phyloP scores from a whole-genome alignment of 2,797 vertebrate species.

The Xiphophorus birchmanni region DNA sequence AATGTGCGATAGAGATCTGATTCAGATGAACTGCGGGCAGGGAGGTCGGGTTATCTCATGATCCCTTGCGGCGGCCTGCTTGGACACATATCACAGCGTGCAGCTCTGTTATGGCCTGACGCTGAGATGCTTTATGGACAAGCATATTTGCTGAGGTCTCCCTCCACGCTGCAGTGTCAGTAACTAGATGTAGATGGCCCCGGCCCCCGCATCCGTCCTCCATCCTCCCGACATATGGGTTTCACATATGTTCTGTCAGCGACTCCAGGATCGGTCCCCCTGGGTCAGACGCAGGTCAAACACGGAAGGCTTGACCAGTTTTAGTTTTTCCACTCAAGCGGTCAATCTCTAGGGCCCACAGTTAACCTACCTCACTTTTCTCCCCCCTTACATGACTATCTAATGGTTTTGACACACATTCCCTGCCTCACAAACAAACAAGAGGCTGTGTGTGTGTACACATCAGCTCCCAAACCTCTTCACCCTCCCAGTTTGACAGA shows the following conservation, averaged over 20 bases:
- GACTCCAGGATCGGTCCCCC: constrained; percentile 53
- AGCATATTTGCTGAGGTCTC: constrained; percentile 66
- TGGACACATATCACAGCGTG: constrained; percentile 61
- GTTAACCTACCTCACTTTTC: constrained; percentile 43
- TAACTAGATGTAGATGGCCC: constrained; percentile 68
- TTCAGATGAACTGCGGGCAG: constrained; percentile 68
- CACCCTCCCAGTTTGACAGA: constrained; percentile 58
- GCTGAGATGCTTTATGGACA: constrained; percentile 72
- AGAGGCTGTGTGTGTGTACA: neutral
- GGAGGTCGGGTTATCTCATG: constrained; percentile 65
- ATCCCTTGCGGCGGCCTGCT: constrained; percentile 61
- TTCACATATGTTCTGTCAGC: constrained; percentile 65
- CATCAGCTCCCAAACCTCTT: constrained; percentile 28
- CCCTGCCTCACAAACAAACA: constrained; percentile 5
- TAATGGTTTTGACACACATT: constrained; percentile 40
- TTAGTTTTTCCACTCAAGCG: constrained; percentile 49
- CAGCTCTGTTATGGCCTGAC: constrained; percentile 34
- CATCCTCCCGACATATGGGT: constrained; percentile 63
- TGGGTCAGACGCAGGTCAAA: constrained; percentile 64
- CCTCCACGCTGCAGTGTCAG: constrained; percentile 57
- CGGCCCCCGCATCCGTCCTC: constrained; percentile 54
- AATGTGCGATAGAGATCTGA: constrained; percentile 67
- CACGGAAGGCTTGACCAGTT: constrained; percentile 42
- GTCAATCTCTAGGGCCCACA: constrained; percentile 28
- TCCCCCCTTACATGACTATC: constrained; percentile 27